A percentile compares a stretch with the other conserved stretches of the same genome.
Conservation (phyloP, 2,113 vertebrate species). For the Neolamprologus falcicula region DNA sequence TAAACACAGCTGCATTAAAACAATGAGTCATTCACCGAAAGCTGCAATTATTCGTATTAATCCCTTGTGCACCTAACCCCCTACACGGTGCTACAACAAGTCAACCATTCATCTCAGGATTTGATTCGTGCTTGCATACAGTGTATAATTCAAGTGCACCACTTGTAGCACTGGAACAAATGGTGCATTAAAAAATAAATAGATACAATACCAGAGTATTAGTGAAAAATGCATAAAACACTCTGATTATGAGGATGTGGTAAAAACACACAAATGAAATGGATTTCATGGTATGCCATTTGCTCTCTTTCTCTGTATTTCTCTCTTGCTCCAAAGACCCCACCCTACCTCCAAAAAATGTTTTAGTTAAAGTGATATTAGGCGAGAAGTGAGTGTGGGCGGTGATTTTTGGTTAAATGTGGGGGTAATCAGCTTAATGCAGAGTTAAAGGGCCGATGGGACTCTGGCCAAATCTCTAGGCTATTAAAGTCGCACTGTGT, state of each 20-base stretch:
- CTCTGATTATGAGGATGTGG: background rate
- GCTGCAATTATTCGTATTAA: conserved; percentile 64
- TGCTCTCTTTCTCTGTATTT: background rate
- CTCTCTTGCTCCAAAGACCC: background rate
- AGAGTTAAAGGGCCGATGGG: conserved; percentile 71
- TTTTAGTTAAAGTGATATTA: conserved; percentile 63
- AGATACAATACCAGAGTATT: background rate
- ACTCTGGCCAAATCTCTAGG: conserved; percentile 66
- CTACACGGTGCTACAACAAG: conserved; percentile 28
- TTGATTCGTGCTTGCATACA: background rate
- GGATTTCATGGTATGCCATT: conserved; percentile 5
- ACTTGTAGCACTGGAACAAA: conserved; percentile 18
- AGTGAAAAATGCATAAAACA: background rate
- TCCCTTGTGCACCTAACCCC: conserved; percentile 14
- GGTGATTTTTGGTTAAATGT: conserved; percentile 68
- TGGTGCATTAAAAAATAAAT: background rate
- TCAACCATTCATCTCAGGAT: conserved; percentile 37
- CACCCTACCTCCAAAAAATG: conserved; percentile 16
- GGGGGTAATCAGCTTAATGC: conserved; percentile 75
- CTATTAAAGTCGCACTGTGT: conserved; percentile 62
- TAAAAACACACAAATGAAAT: conserved; percentile 23
- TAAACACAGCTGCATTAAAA: conserved; percentile 61
- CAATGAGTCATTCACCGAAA: conserved; percentile 53
- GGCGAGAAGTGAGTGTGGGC: conserved; percentile 33
- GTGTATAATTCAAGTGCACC: conserved; percentile 20